These are phyloP conservation scores for Macroramphosus scolopax DNA, from an alignment of 2,797 vertebrate species.

Conservation along the genomic window DNA sequence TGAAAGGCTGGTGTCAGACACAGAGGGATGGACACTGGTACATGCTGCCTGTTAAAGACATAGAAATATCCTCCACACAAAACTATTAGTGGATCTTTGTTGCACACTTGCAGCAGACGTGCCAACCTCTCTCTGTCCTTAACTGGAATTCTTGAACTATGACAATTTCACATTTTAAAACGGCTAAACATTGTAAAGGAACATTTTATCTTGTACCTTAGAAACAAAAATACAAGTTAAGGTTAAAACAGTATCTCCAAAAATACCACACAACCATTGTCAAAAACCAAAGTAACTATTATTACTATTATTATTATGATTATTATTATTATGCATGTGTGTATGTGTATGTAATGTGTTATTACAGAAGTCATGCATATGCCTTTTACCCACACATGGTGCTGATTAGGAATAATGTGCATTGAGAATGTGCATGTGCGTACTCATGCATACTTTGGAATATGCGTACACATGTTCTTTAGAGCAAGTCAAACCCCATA, in stretches of 20 bases:
- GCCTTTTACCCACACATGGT: too few species aligned
- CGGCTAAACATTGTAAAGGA: not conserved
- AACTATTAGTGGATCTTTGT: slow-evolving; percentile 19
- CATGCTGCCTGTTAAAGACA: slow-evolving; percentile 68
- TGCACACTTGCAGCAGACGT: slow-evolving; percentile 10
- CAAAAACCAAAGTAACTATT: too few species aligned
- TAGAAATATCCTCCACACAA: slow-evolving; percentile 38
- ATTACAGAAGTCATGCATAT: too few species aligned
- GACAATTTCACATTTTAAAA: not conserved
- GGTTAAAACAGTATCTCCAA: slow-evolving; percentile 3
- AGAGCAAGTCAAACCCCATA: too few species aligned
- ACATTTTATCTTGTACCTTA: slow-evolving; percentile 12
- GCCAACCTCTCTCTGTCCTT: slow-evolving; percentile 8
- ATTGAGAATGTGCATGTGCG: too few species aligned
- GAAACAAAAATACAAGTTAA: slow-evolving; percentile 21
- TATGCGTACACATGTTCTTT: too few species aligned
- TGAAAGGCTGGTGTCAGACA: slow-evolving; percentile 91
- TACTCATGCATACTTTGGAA: too few species aligned
- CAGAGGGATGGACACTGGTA: slow-evolving; percentile 63
- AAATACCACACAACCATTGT: slow-evolving; percentile 9
- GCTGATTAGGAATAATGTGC: too few species aligned
- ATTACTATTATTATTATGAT: too few species aligned
- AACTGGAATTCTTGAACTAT: not conserved
- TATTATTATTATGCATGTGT: too few species aligned
- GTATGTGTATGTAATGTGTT: too few species aligned